Evolutionary conservation across 2,113 vertebrate genomes (phyloP).

Genomic region (Actenoides hombroni): DNA sequence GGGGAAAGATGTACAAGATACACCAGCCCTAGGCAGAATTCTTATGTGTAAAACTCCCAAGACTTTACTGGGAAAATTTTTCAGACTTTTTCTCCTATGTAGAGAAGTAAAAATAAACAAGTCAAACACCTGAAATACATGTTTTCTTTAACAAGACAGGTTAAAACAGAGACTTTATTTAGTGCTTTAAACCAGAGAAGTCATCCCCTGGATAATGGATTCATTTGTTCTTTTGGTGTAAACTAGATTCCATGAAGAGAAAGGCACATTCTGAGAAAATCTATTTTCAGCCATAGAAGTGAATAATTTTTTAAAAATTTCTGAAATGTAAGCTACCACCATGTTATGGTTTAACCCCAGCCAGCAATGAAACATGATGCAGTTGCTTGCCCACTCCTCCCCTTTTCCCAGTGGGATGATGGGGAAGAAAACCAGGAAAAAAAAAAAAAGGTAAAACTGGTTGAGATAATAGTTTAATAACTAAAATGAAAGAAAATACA

Average conservation of each 20-base stretch:
- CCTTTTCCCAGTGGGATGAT: not conserved
- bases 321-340: not conserved
- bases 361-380: not conserved
- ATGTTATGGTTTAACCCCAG: not conserved
- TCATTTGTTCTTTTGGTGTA: not conserved
- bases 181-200: not conserved
- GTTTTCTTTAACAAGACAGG: not conserved
- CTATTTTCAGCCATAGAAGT: not conserved
- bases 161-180: not conserved
- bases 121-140: not conserved
- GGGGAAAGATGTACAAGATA: not conserved
- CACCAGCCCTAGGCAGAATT: not conserved
- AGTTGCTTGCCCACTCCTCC: not conserved
- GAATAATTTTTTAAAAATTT: not conserved
- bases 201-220: not conserved
- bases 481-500: too few species aligned
- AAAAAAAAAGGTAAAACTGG: too few species aligned
- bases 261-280: not conserved
- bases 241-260: not conserved
- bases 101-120: not conserved
- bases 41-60: not conserved
- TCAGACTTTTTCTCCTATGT: not conserved
- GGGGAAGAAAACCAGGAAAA: too few species aligned
- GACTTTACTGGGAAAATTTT: not conserved
- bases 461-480: too few species aligned